These are phyloP conservation scores for Sminthopsis crassicaudata DNA, from an alignment of 2,113 vertebrate genomes.

Conservation along the genomic window DNA sequence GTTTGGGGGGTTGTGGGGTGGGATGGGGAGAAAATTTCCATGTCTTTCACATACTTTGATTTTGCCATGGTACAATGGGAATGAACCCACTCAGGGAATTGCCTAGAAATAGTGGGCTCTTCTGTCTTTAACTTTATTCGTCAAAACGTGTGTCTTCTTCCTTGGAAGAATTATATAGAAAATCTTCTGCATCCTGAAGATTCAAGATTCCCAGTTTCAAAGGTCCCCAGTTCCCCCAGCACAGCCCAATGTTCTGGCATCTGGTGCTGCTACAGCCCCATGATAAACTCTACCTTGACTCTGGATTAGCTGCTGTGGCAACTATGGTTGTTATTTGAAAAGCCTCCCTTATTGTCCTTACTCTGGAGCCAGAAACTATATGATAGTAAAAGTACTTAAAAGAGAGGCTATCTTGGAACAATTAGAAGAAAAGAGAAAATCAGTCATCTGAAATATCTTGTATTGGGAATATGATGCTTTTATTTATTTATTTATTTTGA, in stretches of 20 bases:
- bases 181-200: neutral
- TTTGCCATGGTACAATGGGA: neutral
- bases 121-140: neutral
- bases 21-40: too few relatives aligned
- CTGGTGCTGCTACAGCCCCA: neutral
- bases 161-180: neutral
- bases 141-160: neutral
- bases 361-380: neutral
- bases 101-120: neutral
- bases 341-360: neutral
- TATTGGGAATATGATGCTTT: neutral
- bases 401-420: neutral
- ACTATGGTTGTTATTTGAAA: neutral
- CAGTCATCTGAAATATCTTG: neutral
- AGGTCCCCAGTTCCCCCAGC: neutral
- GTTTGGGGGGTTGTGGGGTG: neutral
- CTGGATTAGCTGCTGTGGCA: neutral
- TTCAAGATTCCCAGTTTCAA: neutral
- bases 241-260: neutral
- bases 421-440: neutral
- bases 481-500: neutral
- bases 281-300: neutral
- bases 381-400: neutral
- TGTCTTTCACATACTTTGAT: neutral
- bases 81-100: neutral